Conservation (phyloP, 2,797 vertebrate species). For the Amniataba percoides region DNA sequence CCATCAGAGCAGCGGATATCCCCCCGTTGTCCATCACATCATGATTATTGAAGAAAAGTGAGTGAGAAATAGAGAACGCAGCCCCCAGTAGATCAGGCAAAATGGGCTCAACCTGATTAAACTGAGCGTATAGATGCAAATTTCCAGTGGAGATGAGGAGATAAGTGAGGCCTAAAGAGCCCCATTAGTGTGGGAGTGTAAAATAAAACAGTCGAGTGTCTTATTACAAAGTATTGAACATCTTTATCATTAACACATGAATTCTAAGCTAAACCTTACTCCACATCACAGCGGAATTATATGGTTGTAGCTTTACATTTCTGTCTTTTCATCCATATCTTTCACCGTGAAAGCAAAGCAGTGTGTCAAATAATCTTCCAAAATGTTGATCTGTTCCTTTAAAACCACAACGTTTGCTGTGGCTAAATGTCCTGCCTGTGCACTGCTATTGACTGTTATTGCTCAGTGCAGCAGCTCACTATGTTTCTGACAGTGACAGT, state of each 20-base stretch:
- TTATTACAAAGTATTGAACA: slow-evolving; percentile 61
- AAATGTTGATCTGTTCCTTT: not conserved
- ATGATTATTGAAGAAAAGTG: slow-evolving; percentile 38
- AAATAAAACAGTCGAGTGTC: slow-evolving; percentile 59
- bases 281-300: slow-evolving; percentile 5
- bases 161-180: slow-evolving; percentile 60
- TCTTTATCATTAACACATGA: slow-evolving; percentile 49
- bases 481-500: slow-evolving; percentile 16
- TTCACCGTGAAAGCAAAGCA: not conserved
- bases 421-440: not conserved
- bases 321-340: not conserved
- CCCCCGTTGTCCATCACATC: slow-evolving; percentile 42
- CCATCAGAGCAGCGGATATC: slow-evolving; percentile 27
- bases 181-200: slow-evolving; percentile 54
- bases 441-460: not conserved
- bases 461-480: not conserved
- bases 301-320: not conserved
- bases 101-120: slow-evolving; percentile 58
- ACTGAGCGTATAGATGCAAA: slow-evolving; percentile 63
- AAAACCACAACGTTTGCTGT: not conserved
- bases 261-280: slow-evolving; percentile 35
- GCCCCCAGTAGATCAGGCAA: slow-evolving; percentile 2
- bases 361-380: not conserved
- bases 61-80: slow-evolving; percentile 28
- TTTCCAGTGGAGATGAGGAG: slow-evolving; percentile 50